Conservation (phyloP, 2,888 invertebrate species). For the Mythimna ferrago region DNA sequence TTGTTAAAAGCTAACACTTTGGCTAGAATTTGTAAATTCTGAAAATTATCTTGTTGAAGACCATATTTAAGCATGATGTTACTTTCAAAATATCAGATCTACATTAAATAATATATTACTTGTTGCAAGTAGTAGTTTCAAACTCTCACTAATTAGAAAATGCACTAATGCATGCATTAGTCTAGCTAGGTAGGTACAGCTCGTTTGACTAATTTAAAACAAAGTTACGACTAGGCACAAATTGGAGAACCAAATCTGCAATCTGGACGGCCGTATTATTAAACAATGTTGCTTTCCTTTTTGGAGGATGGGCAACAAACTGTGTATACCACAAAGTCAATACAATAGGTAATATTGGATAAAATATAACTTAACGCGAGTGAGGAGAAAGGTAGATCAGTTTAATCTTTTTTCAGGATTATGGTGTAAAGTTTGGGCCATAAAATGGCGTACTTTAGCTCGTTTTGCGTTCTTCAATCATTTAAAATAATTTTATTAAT, state of each 20-base stretch:
- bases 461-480: no score
- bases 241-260: slow-evolving; percentile 22
- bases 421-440: not conserved
- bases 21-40: no score
- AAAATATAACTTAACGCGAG: not conserved
- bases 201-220: slow-evolving; percentile 29
- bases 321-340: not conserved
- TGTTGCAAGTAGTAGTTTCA: not conserved
- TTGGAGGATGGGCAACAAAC: not conserved
- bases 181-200: not conserved
- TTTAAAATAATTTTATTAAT: no score
- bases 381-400: not conserved
- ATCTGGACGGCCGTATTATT: slow-evolving; percentile 6
- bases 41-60: not conserved
- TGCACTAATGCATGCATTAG: slow-evolving; percentile 23
- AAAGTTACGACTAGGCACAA: slow-evolving; percentile 32
- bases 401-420: not conserved
- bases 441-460: not conserved
- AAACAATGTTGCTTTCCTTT: not conserved
- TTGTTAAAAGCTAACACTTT: no score
- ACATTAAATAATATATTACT: not conserved
- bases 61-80: not conserved
- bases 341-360: no score
- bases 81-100: not conserved
- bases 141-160: slow-evolving; percentile 25